Evolutionary conservation across 2,113 vertebrate genomes (phyloP).

Genomic region (Talpa occidentalis): DNA sequence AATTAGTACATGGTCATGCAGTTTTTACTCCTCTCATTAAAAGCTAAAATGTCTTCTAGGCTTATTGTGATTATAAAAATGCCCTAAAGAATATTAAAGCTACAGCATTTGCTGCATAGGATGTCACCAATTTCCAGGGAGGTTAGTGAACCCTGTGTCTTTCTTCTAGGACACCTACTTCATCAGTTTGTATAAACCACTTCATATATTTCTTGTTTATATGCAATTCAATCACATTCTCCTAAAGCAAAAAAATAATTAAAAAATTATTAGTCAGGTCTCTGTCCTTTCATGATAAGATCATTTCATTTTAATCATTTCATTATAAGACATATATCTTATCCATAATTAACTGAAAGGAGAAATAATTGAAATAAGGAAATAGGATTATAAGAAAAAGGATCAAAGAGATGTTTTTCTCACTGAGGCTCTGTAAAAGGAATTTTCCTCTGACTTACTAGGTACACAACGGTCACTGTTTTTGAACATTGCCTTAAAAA

Average conservation of each 20-base stretch:
- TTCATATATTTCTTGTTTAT: background rate
- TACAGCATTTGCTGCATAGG: background rate
- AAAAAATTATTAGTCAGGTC: background rate
- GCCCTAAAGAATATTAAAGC: background rate
- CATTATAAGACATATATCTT: background rate
- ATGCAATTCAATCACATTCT: background rate
- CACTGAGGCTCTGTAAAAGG: background rate
- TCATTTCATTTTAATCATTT: conserved; percentile 7
- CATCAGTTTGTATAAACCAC: background rate
- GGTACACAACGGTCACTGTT: background rate
- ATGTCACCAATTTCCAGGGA: background rate
- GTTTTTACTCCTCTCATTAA: background rate
- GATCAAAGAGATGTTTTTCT: background rate
- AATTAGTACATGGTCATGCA: background rate
- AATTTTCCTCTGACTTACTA: background rate
- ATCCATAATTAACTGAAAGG: background rate
- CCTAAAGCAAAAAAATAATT: background rate
- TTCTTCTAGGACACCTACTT: background rate
- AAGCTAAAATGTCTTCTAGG: background rate
- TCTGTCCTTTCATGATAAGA: background rate
- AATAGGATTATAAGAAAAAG: background rate
- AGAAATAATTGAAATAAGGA: background rate
- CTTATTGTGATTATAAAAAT: background rate
- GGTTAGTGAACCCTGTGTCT: background rate
- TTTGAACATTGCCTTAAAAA: conserved; percentile 8